A percentile compares a stretch with the other conserved stretches of the same genome.
phyloP scores from a whole-genome alignment of 2,797 vertebrate species.

The Tangara arthus region DNA sequence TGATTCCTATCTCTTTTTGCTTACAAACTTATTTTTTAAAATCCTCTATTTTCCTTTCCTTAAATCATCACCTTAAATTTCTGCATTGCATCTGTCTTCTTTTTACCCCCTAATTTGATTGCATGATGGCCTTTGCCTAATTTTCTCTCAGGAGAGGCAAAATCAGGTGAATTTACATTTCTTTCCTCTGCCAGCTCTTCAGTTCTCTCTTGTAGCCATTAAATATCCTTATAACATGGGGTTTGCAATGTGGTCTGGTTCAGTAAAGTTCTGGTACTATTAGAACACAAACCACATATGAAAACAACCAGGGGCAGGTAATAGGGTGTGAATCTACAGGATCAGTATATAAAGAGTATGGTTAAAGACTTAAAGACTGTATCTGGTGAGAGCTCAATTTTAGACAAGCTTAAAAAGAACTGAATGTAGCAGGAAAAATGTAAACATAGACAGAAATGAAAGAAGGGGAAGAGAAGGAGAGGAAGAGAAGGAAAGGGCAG shows the following conservation, averaged over 20 bases:
- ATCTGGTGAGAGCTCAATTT: background rate
- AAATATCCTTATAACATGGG: background rate
- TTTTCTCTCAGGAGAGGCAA: background rate
- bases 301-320: background rate
- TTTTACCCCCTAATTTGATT: background rate
- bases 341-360: background rate
- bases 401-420: background rate
- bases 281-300: background rate
- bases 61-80: background rate
- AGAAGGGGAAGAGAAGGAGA: background rate
- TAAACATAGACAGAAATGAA: background rate
- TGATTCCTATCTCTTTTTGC: background rate
- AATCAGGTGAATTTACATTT: background rate
- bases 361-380: background rate
- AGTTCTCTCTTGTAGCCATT: background rate
- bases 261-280: background rate
- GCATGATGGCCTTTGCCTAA: background rate
- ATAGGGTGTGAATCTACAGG: background rate
- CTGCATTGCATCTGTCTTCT: background rate
- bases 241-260: background rate
- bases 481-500: background rate
- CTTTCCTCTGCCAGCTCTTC: background rate
- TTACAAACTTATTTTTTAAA: background rate
- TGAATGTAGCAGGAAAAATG: background rate
- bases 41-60: background rate